Conservation (phyloP, 2,113 vertebrate genomes). For the Falcunculus frontatus region DNA sequence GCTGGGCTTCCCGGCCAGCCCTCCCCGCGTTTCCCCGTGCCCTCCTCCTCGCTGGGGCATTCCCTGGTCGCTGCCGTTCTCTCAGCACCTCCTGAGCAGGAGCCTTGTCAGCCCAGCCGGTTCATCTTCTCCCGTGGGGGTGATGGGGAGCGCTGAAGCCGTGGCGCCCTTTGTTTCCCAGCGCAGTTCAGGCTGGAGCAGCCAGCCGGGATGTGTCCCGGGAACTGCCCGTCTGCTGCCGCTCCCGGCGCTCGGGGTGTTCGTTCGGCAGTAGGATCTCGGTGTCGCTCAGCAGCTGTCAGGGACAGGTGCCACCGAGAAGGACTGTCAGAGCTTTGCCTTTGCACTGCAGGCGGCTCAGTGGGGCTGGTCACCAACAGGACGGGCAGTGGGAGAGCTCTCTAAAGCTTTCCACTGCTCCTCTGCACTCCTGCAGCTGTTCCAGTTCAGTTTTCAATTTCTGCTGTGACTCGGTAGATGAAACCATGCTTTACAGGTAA, state of each 20-base stretch:
- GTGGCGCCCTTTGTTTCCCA: not conserved
- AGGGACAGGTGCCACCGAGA: not conserved
- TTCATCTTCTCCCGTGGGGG: not conserved
- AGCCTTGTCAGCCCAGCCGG: not conserved
- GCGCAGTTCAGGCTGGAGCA: not conserved
- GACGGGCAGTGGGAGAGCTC: not conserved
- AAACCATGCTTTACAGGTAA: not conserved
- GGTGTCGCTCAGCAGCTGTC: not conserved
- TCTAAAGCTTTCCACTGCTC: not conserved
- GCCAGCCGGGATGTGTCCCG: not conserved
- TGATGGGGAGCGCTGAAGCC: not conserved
- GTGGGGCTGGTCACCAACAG: not conserved
- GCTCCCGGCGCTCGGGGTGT: fast-evolving
- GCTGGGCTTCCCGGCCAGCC: not conserved
- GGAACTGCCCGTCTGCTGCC: fast-evolving
- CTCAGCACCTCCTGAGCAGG: not conserved
- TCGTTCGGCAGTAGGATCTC: fast-evolving
- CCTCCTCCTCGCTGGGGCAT: not conserved
- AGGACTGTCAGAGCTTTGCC: not conserved
- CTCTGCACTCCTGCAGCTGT: fast-evolving
- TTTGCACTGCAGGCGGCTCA: fast-evolving
- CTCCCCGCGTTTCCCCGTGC: not conserved
- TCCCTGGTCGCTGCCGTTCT: not conserved
- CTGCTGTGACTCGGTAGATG: not conserved
- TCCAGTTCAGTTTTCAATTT: fast-evolving